phyloP scores from a whole-genome alignment of 2,113 vertebrate genomes.

The Spea multiplicata region DNA sequence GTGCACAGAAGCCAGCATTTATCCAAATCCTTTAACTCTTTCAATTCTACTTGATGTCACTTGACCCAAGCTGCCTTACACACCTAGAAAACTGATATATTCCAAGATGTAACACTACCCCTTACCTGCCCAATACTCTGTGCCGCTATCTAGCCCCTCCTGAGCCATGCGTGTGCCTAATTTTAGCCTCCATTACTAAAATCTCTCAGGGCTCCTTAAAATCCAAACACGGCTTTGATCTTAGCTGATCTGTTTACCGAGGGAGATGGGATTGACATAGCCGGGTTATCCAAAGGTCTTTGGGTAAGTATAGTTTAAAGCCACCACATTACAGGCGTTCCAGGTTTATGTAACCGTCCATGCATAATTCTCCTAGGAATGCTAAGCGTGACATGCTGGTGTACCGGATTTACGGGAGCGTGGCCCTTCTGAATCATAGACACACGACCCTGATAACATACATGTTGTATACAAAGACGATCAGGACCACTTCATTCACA shows the following conservation, averaged over 20 bases:
- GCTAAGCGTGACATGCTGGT: not conserved
- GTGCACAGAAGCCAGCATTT: too few species aligned
- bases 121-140: too few species aligned
- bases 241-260: too few species aligned
- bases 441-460: not conserved
- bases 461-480: not conserved
- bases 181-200: too few species aligned
- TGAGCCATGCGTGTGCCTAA: too few species aligned
- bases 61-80: too few species aligned
- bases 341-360: constrained; percentile 25
- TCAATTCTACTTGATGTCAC: too few species aligned
- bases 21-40: too few species aligned
- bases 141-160: too few species aligned
- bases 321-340: not conserved
- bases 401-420: not conserved
- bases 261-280: not conserved
- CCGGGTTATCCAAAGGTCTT: not conserved
- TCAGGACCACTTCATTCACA: not conserved
- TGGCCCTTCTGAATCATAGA: not conserved
- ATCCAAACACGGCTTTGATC: not conserved
- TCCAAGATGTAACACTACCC: too few species aligned
- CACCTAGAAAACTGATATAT: too few species aligned
- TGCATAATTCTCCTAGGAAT: not conserved
- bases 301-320: not conserved
- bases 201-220: not conserved